Percentiles rank a stretch among this genome's conserved stretches.
These are phyloP conservation scores for Tetraodon nigroviridis DNA, from an alignment of 2,113 vertebrate species.

Conservation along the genomic window DNA sequence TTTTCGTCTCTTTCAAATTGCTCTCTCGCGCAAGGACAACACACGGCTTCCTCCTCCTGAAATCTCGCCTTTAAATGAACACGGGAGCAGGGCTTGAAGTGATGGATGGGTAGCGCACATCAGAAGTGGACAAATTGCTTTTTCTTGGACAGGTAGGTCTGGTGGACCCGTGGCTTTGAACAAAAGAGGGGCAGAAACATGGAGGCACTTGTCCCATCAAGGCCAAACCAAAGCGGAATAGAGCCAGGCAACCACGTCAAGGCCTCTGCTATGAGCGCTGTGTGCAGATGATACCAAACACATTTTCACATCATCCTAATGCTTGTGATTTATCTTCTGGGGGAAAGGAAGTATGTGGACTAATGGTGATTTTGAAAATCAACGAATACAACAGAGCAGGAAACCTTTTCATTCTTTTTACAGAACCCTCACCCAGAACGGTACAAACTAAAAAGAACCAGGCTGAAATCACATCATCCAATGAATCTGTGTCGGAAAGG, in stretches of 20 bases:
- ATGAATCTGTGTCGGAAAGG: too few relatives aligned
- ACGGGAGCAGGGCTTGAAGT: slow-evolving; percentile 34
- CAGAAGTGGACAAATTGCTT: slow-evolving; percentile 62
- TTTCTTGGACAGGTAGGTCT: slow-evolving; percentile 49
- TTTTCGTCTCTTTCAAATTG: slow-evolving; percentile 17
- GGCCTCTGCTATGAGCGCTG: not conserved
- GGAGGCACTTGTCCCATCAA: slow-evolving; percentile 31
- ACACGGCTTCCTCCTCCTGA: slow-evolving; percentile 27
- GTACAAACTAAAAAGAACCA: too few relatives aligned
- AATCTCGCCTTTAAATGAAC: slow-evolving; percentile 44
- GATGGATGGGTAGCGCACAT: slow-evolving; percentile 47
- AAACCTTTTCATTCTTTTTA: too few relatives aligned
- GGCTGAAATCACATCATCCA: too few relatives aligned
- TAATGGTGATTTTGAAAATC: too few relatives aligned
- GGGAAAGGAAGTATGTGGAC: too few relatives aligned
- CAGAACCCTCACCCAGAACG: too few relatives aligned
- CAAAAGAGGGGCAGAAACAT: slow-evolving; percentile 29
- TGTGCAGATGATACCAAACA: not conserved
- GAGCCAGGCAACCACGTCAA: slow-evolving; percentile 5
- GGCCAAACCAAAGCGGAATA: slow-evolving; percentile 32
- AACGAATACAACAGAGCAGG: too few relatives aligned
- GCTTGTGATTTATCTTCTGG: too few relatives aligned
- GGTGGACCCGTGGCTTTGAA: slow-evolving; percentile 48
- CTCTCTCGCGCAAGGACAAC: slow-evolving; percentile 42
- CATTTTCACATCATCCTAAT: too few relatives aligned